A percentile compares a stretch with the other conserved stretches of the same genome.
phyloP scores from a whole-genome alignment of 2,797 vertebrate genomes.

The Arnoldichthys spilopterus region DNA sequence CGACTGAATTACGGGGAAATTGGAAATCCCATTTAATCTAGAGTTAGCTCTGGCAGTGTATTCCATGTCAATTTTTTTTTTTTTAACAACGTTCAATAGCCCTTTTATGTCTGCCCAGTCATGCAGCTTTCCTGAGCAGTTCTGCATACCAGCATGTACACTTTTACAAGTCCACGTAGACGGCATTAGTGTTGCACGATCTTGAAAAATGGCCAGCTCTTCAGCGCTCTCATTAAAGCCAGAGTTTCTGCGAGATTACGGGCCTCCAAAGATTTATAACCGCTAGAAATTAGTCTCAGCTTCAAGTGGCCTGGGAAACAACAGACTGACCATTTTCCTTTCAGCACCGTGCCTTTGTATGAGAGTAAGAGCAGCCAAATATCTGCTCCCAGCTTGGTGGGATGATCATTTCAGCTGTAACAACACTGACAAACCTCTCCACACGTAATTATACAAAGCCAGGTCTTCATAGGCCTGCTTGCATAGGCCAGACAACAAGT shows the following conservation, averaged over 20 bases:
- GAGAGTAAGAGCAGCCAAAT: slow-evolving; percentile 3
- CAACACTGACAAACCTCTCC: not conserved
- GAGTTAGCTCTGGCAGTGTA: slow-evolving; percentile 19
- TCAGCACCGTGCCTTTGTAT: slow-evolving; percentile 34
- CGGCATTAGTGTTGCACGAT: slow-evolving; percentile 54
- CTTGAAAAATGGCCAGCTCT: slow-evolving; percentile 60
- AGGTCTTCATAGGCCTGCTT: not conserved
- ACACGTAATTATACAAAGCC: not conserved
- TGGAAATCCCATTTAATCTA: not conserved
- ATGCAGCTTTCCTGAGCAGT: slow-evolving; percentile 46
- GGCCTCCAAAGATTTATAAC: slow-evolving; percentile 73
- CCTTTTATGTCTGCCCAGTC: slow-evolving; percentile 38
- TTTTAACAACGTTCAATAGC: slow-evolving; percentile 27
- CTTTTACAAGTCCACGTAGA: slow-evolving; percentile 55
- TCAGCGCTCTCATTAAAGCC: slow-evolving; percentile 67
- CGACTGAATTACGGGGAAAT: not conserved
- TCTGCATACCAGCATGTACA: slow-evolving; percentile 40
- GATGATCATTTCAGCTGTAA: slow-evolving; percentile 1
- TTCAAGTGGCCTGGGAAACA: slow-evolving; percentile 36
- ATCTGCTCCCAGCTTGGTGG: slow-evolving; percentile 9
- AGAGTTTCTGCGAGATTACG: slow-evolving; percentile 63
- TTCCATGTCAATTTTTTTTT: slow-evolving; percentile 27
- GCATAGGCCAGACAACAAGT: not conserved
- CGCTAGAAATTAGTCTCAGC: slow-evolving; percentile 55
- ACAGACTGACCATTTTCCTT: slow-evolving; percentile 45